phyloP scores from a whole-genome alignment of 92 coral and sea anemone species.

The Plumapathes pennacea region DNA sequence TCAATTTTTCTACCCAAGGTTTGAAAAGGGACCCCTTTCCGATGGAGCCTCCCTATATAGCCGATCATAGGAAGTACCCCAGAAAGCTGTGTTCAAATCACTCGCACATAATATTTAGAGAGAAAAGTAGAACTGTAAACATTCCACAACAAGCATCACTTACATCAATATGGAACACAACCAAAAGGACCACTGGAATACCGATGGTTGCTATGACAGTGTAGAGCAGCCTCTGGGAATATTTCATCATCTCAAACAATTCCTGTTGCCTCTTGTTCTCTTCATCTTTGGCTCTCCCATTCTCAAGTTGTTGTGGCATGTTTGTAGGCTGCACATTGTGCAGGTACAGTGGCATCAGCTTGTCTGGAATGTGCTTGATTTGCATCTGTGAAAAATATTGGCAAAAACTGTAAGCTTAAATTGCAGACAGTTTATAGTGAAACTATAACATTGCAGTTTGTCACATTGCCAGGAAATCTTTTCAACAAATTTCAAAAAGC shows the following conservation, averaged over 20 bases:
- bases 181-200: constrained; percentile 88
- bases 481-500: no score
- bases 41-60: no score
- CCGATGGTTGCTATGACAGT: constrained; percentile 99
- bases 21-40: no score
- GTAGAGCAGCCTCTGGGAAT: constrained; percentile 85
- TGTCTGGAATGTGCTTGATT: constrained; percentile 74
- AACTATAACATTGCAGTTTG: no score
- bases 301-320: constrained; percentile 63
- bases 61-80: no score
- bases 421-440: no score
- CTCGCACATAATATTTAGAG: not conserved
- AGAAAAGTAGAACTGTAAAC: not conserved
- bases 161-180: constrained; percentile 90
- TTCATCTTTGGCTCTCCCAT: constrained; percentile 66
- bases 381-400: constrained; percentile 73
- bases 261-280: constrained; percentile 85
- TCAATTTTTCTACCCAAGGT: no score
- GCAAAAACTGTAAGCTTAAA: no score
- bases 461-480: no score
- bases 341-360: constrained; percentile 85
- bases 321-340: constrained; percentile 62
- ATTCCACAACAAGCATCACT: not conserved
- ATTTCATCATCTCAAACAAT: constrained; percentile 94
- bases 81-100: no score